phyloP scores from a whole-genome alignment of 2,888 invertebrate genomes.

The Lutraria lutraria region DNA sequence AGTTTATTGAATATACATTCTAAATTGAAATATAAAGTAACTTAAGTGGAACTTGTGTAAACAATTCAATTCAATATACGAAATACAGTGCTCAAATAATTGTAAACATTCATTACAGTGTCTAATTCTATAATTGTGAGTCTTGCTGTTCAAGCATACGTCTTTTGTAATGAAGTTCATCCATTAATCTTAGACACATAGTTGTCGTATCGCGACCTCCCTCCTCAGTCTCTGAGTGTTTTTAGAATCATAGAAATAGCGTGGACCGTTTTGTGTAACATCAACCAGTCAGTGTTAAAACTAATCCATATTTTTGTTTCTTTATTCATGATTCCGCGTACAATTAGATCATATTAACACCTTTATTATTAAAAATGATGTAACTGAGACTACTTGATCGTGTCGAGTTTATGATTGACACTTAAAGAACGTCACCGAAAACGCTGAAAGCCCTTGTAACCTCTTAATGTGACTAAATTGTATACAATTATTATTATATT shows the following conservation, averaged over 20 bases:
- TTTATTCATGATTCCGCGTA: not conserved
- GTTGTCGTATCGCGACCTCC: too few relatives aligned
- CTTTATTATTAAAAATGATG: slow-evolving; percentile 6
- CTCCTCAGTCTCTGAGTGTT: too few relatives aligned
- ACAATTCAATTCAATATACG: not conserved
- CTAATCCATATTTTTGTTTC: not conserved
- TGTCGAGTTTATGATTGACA: not conserved
- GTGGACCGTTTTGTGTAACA: not conserved
- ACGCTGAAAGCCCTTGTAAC: not conserved
- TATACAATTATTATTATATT: not conserved
- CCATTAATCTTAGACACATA: not conserved
- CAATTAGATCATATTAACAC: slow-evolving; percentile 13
- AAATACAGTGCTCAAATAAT: not conserved
- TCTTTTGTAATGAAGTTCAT: not conserved
- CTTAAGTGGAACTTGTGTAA: not conserved
- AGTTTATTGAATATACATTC: not conserved
- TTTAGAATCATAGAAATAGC: not conserved
- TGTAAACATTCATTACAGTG: not conserved
- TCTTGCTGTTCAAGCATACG: not conserved
- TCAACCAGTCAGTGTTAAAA: not conserved
- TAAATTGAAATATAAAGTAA: not conserved
- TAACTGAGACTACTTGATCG: not conserved
- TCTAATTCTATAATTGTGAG: not conserved
- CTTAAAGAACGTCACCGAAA: not conserved
- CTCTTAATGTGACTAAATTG: not conserved